Conservation (phyloP, 2,888 invertebrate genomes). For the Ectropis crepuscularia region DNA sequence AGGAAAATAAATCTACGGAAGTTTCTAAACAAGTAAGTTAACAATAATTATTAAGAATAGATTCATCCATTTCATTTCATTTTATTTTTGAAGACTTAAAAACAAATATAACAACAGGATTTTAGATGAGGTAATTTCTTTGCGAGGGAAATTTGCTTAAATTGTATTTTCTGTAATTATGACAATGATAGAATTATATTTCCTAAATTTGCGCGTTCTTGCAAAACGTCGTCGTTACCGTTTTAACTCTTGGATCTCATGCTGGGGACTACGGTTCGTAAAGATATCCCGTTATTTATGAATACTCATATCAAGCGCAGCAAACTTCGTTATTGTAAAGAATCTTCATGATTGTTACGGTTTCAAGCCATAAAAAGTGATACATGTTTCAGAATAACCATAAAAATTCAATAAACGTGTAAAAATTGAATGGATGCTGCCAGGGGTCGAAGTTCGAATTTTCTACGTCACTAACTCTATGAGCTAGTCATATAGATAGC, state of each 20-base stretch:
- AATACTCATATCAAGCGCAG: slow-evolving; percentile 22
- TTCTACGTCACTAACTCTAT: slow-evolving; percentile 13
- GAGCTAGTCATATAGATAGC: slow-evolving; percentile 7
- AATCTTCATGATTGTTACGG: slow-evolving; percentile 49
- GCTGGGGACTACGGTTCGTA: not conserved
- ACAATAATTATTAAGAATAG: not conserved
- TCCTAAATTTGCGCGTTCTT: not conserved
- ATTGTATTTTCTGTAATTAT: too few species aligned
- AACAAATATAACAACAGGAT: too few species aligned
- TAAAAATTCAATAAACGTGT: slow-evolving; percentile 65
- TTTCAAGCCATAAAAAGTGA: slow-evolving; percentile 60
- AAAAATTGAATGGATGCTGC: slow-evolving; percentile 55
- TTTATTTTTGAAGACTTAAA: too few species aligned
- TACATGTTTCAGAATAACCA: slow-evolving; percentile 61
- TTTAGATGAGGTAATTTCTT: too few species aligned
- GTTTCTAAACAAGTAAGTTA: not conserved
- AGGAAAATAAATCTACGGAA: not conserved
- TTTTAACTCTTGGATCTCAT: not conserved
- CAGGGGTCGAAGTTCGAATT: slow-evolving; percentile 38
- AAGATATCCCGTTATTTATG: slow-evolving; percentile 9
- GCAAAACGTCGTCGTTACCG: not conserved
- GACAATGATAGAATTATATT: not conserved
- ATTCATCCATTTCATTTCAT: not conserved
- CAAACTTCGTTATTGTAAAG: slow-evolving; percentile 37
- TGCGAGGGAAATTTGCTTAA: too few species aligned